These are phyloP conservation scores for Chrosomus eos DNA, from an alignment of 2,797 vertebrate genomes.

Conservation along the genomic window DNA sequence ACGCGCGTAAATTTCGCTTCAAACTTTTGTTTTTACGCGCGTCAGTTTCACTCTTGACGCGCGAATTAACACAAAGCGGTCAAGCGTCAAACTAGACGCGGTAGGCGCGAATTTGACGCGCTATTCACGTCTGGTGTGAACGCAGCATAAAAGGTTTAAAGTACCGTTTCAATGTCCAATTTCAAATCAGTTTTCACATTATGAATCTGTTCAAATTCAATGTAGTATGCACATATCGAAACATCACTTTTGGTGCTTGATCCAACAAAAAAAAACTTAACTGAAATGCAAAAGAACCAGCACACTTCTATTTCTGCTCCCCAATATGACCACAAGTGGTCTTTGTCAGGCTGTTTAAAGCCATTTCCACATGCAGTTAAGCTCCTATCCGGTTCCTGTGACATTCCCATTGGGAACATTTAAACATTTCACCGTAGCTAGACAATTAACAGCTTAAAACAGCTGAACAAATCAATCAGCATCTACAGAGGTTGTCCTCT, in stretches of 20 bases:
- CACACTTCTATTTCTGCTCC: not conserved
- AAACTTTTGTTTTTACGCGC: too few relatives aligned
- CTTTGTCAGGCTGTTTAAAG: not conserved
- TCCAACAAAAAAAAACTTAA: not conserved
- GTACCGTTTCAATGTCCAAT: not conserved
- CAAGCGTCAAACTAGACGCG: too few relatives aligned
- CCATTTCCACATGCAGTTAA: not conserved
- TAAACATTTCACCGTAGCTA: not conserved
- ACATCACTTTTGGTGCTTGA: not conserved
- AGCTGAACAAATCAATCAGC: constrained; percentile 24
- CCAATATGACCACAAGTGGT: not conserved
- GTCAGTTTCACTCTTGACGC: too few relatives aligned
- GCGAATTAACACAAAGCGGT: too few relatives aligned
- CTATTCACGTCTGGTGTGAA: too few relatives aligned
- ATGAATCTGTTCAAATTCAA: not conserved
- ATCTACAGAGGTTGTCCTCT: constrained; percentile 6
- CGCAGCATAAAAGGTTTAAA: not conserved
- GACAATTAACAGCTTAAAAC: not conserved
- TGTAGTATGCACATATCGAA: not conserved
- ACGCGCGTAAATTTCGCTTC: too few relatives aligned
- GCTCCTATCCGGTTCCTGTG: not conserved
- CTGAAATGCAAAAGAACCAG: not conserved
- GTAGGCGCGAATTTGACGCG: too few relatives aligned
- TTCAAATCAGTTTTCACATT: not conserved
- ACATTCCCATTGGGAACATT: constrained; percentile 7